A percentile compares a stretch with the other conserved stretches of the same genome.
Evolutionary conservation across 2,113 vertebrate species (phyloP).

Genomic region (Bungarus multicinctus): DNA sequence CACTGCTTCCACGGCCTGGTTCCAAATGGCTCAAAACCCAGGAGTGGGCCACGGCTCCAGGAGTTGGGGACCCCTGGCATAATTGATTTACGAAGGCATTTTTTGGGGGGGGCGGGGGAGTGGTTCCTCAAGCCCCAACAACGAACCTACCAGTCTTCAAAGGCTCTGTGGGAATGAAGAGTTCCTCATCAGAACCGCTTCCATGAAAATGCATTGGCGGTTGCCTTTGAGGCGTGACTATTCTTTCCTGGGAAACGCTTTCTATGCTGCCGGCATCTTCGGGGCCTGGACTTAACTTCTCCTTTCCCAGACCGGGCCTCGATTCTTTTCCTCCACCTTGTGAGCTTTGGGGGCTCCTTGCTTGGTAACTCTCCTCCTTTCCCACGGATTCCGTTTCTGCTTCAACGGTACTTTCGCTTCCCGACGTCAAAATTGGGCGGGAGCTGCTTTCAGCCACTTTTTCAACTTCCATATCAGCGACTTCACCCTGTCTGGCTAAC

Average conservation of each 20-base stretch:
- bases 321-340: not conserved
- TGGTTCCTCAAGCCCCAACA: not conserved
- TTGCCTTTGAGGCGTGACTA: not conserved
- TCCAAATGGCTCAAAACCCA: not conserved
- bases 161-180: not conserved
- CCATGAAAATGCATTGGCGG: not conserved
- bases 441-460: not conserved
- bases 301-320: not conserved
- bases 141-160: constrained; percentile 29
- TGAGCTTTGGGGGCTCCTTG: not conserved
- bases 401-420: fast-evolving
- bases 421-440: not conserved
- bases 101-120: too few relatives aligned
- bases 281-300: not conserved
- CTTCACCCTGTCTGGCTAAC: not conserved
- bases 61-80: not conserved
- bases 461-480: fast-evolving
- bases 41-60: too few relatives aligned
- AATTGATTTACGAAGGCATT: not conserved
- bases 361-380: not conserved
- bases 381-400: fast-evolving
- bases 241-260: not conserved
- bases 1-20: not conserved
- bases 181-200: not conserved
- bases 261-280: not conserved